Base-by-base conservation (phyloP, 92 coral and sea anemone genomes). In the Porites lobata region DNA sequence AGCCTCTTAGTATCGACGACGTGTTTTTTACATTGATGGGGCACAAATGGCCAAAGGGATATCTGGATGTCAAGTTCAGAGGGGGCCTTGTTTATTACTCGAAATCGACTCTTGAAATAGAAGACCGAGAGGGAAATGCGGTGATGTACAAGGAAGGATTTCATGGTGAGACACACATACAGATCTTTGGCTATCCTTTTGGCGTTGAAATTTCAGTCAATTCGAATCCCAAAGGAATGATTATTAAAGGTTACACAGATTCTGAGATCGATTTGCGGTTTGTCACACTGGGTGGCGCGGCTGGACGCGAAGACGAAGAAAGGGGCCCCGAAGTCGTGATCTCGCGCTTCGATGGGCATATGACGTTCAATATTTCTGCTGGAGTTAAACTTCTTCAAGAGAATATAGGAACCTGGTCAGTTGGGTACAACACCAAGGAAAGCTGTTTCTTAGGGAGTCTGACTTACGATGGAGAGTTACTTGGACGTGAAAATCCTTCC, bases 341-440 rank as follows among this genome's bases (percentile, higher is more conserved):
- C 24, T 38, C 82, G 38, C 58, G 71, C 57, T 64, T 18, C 38
- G 82, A 64, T 8, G 82, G 71, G 20, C n/a, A 78, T 18, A 59
- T 65, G 29, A 17, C 18, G 56, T 78, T 78, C 32, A 43, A 64
- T 15, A 22, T 78, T 53, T 43, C 69, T n/a, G 32, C 82, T 43
- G 71, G 71, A 15, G 14, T 78, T 47, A 78, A 32, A 62, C 71
- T 78, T 19, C 82, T 78, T 64, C 82, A 78, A 61, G 82, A 78
- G 26, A 62, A 78, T 26, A 62, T 78, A 61, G 82, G 82, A 50
- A 15, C 69, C 18, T 78, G 82, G 50, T 38, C 70, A 78, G 24
- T 78, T 20, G 82, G 71, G 24, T 78, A 78, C 43, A 24, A 62
- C 18, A 65, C 61, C 9, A 10, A 18, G 8, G 24, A 64, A 15